phyloP scores from a whole-genome alignment of 2,888 invertebrate species.

The Stenotaenia linearis region DNA sequence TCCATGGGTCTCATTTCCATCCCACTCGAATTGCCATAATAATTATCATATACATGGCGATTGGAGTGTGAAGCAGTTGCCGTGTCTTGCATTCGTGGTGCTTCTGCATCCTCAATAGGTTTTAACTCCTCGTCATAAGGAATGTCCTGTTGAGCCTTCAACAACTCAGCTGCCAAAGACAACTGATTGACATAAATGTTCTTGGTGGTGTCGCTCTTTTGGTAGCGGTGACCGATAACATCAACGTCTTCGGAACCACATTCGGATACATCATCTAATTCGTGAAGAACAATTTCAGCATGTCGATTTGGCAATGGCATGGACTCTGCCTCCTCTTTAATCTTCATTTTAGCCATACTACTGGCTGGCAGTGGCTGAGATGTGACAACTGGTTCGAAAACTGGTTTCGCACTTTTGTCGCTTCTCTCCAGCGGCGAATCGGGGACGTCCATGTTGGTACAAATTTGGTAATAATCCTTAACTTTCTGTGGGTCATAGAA shows the following conservation, averaged over 20 bases:
- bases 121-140: constrained; percentile 39
- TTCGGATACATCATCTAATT: constrained; percentile 37
- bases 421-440: constrained; percentile 7
- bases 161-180: constrained; percentile 38
- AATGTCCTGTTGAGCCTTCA: constrained; percentile 37
- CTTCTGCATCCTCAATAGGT: constrained; percentile 30
- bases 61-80: constrained; percentile 26
- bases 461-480: constrained; percentile 30
- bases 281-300: constrained; percentile 38
- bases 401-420: not conserved
- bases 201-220: constrained; percentile 34
- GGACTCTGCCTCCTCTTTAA: not conserved
- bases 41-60: constrained; percentile 31
- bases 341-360: not conserved
- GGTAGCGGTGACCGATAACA: constrained; percentile 38
- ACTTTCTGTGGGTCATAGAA: not conserved
- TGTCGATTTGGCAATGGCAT: not conserved
- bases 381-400: not conserved
- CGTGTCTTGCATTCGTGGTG: not conserved
- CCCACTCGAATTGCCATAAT: constrained; percentile 27
- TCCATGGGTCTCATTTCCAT: not conserved
- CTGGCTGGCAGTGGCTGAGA: not conserved
- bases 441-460: constrained; percentile 12
- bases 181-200: constrained; percentile 38
- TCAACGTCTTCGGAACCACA: constrained; percentile 40